Evolutionary conservation across 2,888 invertebrate species (phyloP).

Genomic region (Coleophora flavipennella): DNA sequence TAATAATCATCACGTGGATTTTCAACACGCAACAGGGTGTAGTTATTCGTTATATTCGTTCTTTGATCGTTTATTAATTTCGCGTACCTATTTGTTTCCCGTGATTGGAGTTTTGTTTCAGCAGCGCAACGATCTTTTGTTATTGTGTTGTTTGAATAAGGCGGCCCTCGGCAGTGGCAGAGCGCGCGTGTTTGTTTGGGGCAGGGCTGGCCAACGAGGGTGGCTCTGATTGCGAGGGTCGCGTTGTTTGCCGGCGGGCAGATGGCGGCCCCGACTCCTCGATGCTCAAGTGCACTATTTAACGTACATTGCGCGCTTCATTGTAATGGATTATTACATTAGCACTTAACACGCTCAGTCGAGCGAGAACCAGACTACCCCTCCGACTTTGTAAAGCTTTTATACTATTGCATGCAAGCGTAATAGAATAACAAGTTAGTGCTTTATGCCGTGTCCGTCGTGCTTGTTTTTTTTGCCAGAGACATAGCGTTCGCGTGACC

Average conservation of each 20-base stretch:
- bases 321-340: constrained; percentile 73
- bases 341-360: constrained; percentile 69
- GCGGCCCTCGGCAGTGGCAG: constrained; percentile 31
- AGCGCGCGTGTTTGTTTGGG: constrained; percentile 61
- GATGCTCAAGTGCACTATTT: constrained; percentile 68
- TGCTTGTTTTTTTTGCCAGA: constrained; percentile 28
- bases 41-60: not conserved
- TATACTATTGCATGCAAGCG: constrained; percentile 37
- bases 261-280: constrained; percentile 50
- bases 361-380: constrained; percentile 59
- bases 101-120: too few species aligned
- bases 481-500: constrained; percentile 23
- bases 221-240: constrained; percentile 58
- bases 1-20: constrained; percentile 25
- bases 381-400: constrained; percentile 48
- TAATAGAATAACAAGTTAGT: constrained; percentile 50
- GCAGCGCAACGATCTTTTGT: not conserved
- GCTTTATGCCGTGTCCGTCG: constrained; percentile 30
- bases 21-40: constrained; percentile 16
- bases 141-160: constrained; percentile 12
- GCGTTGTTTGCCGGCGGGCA: constrained; percentile 65
- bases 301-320: constrained; percentile 65
- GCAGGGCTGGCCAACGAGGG: constrained; percentile 46
- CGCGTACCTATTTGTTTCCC: constrained; percentile 4
- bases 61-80: constrained; percentile 11